Evolutionary conservation across 2,888 invertebrate genomes (phyloP).

Genomic region (Itoplectis maculator): DNA sequence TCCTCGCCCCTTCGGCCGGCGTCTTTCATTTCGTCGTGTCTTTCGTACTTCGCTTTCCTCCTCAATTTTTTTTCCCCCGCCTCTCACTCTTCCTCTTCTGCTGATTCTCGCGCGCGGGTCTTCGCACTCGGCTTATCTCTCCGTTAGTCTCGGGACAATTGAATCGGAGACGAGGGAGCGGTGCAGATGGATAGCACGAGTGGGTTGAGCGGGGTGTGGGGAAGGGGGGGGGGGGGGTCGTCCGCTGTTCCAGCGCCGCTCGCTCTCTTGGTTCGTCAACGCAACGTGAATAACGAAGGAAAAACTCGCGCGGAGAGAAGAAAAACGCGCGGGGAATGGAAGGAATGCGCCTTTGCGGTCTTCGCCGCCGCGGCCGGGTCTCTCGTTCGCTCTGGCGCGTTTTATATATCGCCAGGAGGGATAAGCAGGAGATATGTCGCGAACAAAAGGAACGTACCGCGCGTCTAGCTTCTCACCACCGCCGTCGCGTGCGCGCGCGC

Average conservation of each 20-base stretch:
- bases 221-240: neutral
- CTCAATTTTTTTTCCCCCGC: neutral
- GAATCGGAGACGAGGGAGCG: constrained; percentile 3
- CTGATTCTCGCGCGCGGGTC: constrained; percentile 15
- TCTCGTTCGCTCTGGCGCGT: constrained; percentile 44
- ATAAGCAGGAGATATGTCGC: constrained; percentile 54
- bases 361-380: neutral
- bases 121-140: constrained; percentile 35
- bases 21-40: neutral
- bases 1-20: neutral
- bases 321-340: constrained; percentile 10
- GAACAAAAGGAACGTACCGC: constrained; percentile 58
- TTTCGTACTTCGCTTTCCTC: constrained; percentile 7
- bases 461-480: constrained; percentile 29
- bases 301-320: constrained; percentile 12
- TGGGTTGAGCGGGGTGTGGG: neutral
- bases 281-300: constrained; percentile 29
- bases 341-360: constrained; percentile 49
- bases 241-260: neutral
- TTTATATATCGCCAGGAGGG: constrained; percentile 48
- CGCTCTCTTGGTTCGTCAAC: constrained; percentile 23
- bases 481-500: too few relatives aligned
- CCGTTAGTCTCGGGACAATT: constrained; percentile 19
- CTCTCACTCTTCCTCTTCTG: neutral
- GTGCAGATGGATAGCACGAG: constrained; percentile 13